These are phyloP conservation scores for Pheosia gnoma DNA, from an alignment of 2,888 invertebrate genomes.

Conservation along the genomic window DNA sequence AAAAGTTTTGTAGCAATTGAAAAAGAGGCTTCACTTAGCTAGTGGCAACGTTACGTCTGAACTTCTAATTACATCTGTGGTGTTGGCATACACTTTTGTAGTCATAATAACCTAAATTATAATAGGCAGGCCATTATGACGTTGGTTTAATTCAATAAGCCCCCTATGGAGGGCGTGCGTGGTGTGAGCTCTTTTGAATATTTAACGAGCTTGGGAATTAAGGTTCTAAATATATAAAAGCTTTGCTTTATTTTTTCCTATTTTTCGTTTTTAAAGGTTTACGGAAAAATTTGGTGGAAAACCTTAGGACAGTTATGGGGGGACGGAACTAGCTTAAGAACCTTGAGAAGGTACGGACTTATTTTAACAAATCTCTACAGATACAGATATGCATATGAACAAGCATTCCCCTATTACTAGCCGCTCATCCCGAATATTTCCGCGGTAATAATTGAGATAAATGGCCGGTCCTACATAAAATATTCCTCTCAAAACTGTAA, in stretches of 20 bases:
- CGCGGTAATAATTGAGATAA: neutral
- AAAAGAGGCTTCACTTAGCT: too few species aligned
- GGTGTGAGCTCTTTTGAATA: constrained; percentile 1
- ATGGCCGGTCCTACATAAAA: neutral
- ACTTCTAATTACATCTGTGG: too few species aligned
- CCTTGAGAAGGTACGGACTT: too few species aligned
- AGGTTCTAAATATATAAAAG: neutral
- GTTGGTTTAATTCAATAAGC: constrained; percentile 1
- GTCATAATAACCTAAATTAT: neutral
- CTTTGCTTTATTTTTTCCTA: neutral
- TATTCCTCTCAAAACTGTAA: neutral
- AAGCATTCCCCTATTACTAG: neutral
- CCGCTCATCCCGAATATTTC: neutral
- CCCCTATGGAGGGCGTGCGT: neutral
- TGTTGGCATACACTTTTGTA: neutral
- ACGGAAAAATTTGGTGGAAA: too few species aligned
- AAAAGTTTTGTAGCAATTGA: too few species aligned
- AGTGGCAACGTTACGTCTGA: too few species aligned
- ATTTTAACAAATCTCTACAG: too few species aligned
- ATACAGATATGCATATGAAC: neutral
- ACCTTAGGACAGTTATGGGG: too few species aligned
- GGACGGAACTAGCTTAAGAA: too few species aligned
- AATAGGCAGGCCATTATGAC: neutral
- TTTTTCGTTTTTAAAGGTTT: neutral
- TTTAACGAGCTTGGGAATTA: constrained; percentile 5